Base-by-base conservation (phyloP, 2,113 vertebrate genomes). In the Mesoclemmys tuberculata region DNA sequence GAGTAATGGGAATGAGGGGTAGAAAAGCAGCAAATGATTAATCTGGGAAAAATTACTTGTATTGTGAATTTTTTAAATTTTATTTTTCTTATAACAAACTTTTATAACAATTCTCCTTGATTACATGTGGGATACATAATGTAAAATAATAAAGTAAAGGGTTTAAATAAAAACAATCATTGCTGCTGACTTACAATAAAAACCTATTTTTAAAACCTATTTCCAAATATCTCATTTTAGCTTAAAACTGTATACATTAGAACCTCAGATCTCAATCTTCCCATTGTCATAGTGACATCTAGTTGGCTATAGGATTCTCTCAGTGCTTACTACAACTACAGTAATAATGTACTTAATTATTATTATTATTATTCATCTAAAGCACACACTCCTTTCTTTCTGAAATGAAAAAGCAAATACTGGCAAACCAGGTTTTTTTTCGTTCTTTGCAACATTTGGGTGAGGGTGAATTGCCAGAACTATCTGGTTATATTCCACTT, bases 1-100 rank as follows among this genome's bases (percentile, higher is more conserved):
- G 46, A 4, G 31, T 5, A n/a, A 44, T 41, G 71, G 22, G 71
- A n/a, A 21, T 10, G 22, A 4, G 10, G 82, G 11, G 6, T 18
- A 29, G 6, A 87, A 93, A 94, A 92, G 27, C 80, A 89, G 35
- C 14, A 95, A 95, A 84, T 81, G 64, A 18, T 85, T 84, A 80
- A 86, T 85, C 61, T 95, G 51, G 80, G 0, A 1, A 80, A 84
- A 14, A 8, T 46, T 91, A 18, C 51, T 91, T 84, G 29, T 26
- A 81, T 71, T 92, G 82, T 90, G 12, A 94, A 46, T 90, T 58
- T 29, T 51, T 80, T 51, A 61, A 7, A 85, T 80, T 6, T 52
- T 29, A 19, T 35, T 93, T 92, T 77, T 89, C 74, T 48, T 90
- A 8, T 26, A 27, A 3, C 5, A 80, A 89, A 89, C 16, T 41